These are phyloP conservation scores for Halictus ligatus DNA, from an alignment of 2,888 invertebrate species.

Conservation along the genomic window DNA sequence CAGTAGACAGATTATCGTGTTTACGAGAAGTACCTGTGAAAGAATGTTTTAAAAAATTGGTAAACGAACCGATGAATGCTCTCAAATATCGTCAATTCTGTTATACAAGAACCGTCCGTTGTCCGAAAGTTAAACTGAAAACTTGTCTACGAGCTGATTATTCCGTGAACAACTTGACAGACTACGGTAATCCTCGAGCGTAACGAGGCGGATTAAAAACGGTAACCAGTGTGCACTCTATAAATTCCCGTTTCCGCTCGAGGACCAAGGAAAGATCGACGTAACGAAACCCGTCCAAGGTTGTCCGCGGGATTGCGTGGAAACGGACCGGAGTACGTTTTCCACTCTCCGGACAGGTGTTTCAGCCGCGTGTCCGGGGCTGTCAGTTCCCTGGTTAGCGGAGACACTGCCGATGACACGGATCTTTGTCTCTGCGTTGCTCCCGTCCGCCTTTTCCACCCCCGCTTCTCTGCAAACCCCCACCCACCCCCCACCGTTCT, in stretches of 20 bases:
- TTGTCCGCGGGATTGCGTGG: not conserved
- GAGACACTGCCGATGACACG: slow-evolving; percentile 81
- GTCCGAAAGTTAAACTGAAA: no score
- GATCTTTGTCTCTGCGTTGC: slow-evolving; percentile 79
- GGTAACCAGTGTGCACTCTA: not conserved
- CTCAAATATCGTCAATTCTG: not conserved
- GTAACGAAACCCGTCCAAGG: slow-evolving; percentile 12
- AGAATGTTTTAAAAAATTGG: not conserved
- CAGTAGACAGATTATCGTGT: no score
- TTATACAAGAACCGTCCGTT: not conserved
- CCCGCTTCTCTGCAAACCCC: slow-evolving; percentile 23
- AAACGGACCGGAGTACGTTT: slow-evolving; percentile 52
- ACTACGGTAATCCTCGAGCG: not conserved
- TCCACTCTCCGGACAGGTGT: slow-evolving; percentile 63
- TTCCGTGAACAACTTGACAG: no score
- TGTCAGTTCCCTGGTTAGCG: slow-evolving; percentile 67
- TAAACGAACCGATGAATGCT: not conserved
- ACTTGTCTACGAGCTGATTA: no score
- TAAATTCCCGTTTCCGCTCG: not conserved
- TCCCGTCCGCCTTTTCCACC: slow-evolving; percentile 50
- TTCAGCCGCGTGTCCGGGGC: slow-evolving; percentile 63
- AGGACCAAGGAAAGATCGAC: not conserved
- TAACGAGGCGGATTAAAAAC: not conserved
- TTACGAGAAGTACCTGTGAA: not conserved
- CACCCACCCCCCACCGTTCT: not conserved